A percentile compares a stretch with the other conserved stretches of the same genome.
These are phyloP conservation scores for Echinops telfairi DNA, from an alignment of 2,113 vertebrate genomes.

Conservation along the genomic window DNA sequence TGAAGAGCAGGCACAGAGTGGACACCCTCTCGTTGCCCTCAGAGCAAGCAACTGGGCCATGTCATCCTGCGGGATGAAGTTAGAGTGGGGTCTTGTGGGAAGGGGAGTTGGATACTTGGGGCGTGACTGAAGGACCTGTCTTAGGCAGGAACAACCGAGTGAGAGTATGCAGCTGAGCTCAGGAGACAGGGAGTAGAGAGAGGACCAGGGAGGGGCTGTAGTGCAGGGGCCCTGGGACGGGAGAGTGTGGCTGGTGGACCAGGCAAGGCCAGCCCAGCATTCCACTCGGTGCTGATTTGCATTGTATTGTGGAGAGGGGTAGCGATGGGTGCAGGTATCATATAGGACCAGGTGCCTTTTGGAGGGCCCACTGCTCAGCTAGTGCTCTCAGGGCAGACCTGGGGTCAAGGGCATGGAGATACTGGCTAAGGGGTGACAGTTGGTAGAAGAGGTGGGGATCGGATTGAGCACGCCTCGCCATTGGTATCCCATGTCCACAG, in stretches of 20 bases:
- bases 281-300: rapidly evolving
- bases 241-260: too few relatives aligned
- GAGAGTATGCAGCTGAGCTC: rapidly evolving
- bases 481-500: rapidly evolving
- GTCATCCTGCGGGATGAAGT: rapidly evolving
- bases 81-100: not conserved
- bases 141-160: not conserved
- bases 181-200: rapidly evolving
- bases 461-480: rapidly evolving
- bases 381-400: rapidly evolving
- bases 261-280: rapidly evolving
- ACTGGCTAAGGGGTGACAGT: rapidly evolving
- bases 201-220: rapidly evolving
- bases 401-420: rapidly evolving
- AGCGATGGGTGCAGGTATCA: not conserved
- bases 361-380: rapidly evolving
- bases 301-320: rapidly evolving
- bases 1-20: not conserved
- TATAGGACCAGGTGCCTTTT: not conserved
- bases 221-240: rapidly evolving
- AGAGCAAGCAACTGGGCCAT: rapidly evolving
- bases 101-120: too few relatives aligned
- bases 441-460: rapidly evolving
- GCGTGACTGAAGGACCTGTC: not conserved
- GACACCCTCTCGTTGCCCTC: rapidly evolving